These are phyloP conservation scores for Pachyrhynchus sulphureomaculatus DNA, from an alignment of 1,140 invertebrate species.

Conservation along the genomic window DNA sequence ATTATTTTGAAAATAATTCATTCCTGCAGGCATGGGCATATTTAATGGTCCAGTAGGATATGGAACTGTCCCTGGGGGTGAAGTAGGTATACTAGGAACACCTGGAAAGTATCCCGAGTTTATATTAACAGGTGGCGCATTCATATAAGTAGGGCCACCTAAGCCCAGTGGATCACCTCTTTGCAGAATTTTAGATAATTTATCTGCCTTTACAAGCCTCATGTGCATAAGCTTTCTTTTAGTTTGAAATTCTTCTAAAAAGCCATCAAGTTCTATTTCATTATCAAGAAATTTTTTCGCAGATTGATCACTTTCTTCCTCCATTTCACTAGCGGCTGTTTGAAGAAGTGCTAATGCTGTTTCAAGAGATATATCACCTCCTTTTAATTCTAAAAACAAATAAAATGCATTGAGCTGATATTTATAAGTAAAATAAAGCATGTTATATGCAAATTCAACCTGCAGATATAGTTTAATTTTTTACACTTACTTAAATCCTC, in stretches of 20 bases:
- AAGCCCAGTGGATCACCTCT: conserved; percentile 47
- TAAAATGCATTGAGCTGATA: too few relatives aligned
- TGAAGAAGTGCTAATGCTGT: conserved; percentile 80
- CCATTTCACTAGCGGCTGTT: conserved; percentile 80
- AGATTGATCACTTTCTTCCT: conserved; percentile 82
- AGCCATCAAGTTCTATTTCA: conserved; percentile 73
- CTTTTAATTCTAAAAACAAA: conserved; percentile 63
- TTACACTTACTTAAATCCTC: conserved; percentile 62
- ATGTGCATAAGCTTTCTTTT: conserved; percentile 76
- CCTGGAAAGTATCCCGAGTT: conserved; percentile 51
- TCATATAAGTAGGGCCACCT: conserved; percentile 44
- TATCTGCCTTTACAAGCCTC: conserved; percentile 81
- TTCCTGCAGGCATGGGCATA: conserved; percentile 59
- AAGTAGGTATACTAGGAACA: conserved; percentile 26
- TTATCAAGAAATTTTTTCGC: conserved; percentile 75
- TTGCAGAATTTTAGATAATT: conserved; percentile 77
- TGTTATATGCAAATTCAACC: too few relatives aligned
- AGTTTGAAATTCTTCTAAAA: conserved; percentile 74
- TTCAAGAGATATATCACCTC: conserved; percentile 71
- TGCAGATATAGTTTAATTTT: neutral
- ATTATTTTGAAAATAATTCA: conserved; percentile 48
- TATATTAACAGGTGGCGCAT: conserved; percentile 45
- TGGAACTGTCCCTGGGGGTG: conserved; percentile 28
- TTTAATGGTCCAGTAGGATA: conserved; percentile 59
- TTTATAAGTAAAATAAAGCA: too few relatives aligned